A percentile compares a stretch with the other conserved stretches of the same genome.
phyloP scores from a whole-genome alignment of 1,140 invertebrate genomes.

The Drosophila ercepeae region DNA sequence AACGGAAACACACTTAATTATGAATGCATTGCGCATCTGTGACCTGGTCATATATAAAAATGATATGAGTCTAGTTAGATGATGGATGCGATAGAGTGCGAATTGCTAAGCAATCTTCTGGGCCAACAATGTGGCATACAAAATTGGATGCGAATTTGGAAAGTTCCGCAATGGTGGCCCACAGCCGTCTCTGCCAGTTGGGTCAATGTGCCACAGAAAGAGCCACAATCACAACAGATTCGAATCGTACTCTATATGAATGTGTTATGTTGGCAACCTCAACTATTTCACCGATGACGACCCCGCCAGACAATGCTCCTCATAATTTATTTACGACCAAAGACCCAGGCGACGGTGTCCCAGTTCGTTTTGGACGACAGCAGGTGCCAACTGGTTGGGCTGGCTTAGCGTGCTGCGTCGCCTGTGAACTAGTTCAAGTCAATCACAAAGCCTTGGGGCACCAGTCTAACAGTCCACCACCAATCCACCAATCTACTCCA shows the following conservation, averaged over 20 bases:
- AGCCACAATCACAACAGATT: slow-evolving; percentile 3
- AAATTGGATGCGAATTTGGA: slow-evolving; percentile 58
- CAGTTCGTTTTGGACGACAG: slow-evolving; percentile 24
- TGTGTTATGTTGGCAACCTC: slow-evolving; percentile 26
- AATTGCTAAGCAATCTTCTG: slow-evolving; percentile 35
- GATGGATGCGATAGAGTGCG: slow-evolving; percentile 37
- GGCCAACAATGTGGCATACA: slow-evolving; percentile 41
- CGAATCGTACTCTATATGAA: not conserved
- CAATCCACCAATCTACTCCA: not conserved
- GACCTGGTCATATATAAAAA: slow-evolving; percentile 3
- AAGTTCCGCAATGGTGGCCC: slow-evolving; percentile 47
- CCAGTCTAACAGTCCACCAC: not conserved
- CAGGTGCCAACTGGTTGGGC: slow-evolving; percentile 24
- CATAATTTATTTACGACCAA: slow-evolving; percentile 49
- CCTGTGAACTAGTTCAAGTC: slow-evolving; percentile 75
- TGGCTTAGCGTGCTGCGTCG: slow-evolving; percentile 9
- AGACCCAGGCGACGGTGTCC: slow-evolving; percentile 24
- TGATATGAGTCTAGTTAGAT: slow-evolving; percentile 26
- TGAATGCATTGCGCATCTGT: not conserved
- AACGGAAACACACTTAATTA: not conserved
- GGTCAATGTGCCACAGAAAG: slow-evolving; percentile 53
- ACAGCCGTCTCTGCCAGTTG: slow-evolving; percentile 38
- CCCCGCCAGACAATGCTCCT: slow-evolving; percentile 46
- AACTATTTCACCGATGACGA: slow-evolving; percentile 34
- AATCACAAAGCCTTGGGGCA: slow-evolving; percentile 53